Percentiles rank a stretch among this genome's conserved stretches.
phyloP scores from a whole-genome alignment of 2,888 invertebrate species.

The Napeogenes inachia region DNA sequence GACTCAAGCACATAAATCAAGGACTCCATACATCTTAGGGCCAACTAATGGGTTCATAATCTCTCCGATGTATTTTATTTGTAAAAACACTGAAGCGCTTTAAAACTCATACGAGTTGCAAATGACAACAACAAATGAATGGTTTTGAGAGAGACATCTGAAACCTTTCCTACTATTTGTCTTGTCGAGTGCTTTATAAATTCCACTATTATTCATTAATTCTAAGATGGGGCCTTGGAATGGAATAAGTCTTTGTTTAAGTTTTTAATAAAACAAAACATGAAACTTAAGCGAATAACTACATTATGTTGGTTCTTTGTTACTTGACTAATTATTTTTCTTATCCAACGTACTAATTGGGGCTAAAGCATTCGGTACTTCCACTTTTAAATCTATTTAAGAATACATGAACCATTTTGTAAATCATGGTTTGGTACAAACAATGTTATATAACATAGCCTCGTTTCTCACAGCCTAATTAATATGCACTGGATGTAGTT shows the following conservation, averaged over 20 bases:
- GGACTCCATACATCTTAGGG: conserved; percentile 30
- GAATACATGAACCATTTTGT: too few species aligned
- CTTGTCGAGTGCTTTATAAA: conserved; percentile 5
- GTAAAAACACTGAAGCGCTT: conserved; percentile 2
- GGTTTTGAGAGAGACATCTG: conserved; percentile 1
- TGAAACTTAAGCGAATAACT: too few species aligned
- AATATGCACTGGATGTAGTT: conserved; percentile 16
- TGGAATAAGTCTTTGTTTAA: background rate
- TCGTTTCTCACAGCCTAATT: conserved; percentile 22
- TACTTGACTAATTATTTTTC: too few species aligned
- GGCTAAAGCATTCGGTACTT: too few species aligned
- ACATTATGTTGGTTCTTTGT: too few species aligned
- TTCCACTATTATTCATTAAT: conserved; percentile 4
- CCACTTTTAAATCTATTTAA: too few species aligned
- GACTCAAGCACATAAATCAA: conserved; percentile 37
- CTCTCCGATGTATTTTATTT: conserved; percentile 15
- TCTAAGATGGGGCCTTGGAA: background rate
- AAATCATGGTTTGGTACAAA: too few species aligned
- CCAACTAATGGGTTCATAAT: conserved; percentile 33
- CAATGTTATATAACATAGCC: conserved; percentile 6
- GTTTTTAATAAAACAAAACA: too few species aligned
- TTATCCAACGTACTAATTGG: too few species aligned
- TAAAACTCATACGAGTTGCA: conserved; percentile 4
- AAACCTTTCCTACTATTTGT: background rate
- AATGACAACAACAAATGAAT: conserved; percentile 6